A percentile compares a stretch with the other conserved stretches of the same genome.
Evolutionary conservation across 2,888 invertebrate genomes (phyloP).

Genomic region (Atherix ibis): DNA sequence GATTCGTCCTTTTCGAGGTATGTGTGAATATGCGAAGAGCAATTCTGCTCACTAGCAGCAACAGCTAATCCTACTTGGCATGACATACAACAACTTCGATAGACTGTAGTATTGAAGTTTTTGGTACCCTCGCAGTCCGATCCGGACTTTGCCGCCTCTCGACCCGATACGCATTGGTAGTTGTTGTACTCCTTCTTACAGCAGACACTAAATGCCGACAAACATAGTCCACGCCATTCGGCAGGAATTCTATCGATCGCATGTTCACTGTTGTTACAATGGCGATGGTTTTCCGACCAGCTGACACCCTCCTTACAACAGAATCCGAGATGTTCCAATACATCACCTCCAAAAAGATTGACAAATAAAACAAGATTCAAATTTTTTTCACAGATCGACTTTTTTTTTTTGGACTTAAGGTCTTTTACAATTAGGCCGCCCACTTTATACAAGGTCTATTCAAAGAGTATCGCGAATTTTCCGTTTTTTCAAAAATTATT

Average conservation of each 20-base stretch:
- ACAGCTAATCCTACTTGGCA: constrained; percentile 47
- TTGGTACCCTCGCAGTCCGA: constrained; percentile 18
- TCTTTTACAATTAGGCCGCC: too few relatives aligned
- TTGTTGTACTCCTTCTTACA: constrained; percentile 38
- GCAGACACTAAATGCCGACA: constrained; percentile 47
- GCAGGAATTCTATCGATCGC: constrained; percentile 38
- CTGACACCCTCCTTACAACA: constrained; percentile 39
- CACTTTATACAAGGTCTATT: too few relatives aligned
- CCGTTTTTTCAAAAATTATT: too few relatives aligned
- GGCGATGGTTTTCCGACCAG: constrained; percentile 35
- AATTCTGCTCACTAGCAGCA: constrained; percentile 36
- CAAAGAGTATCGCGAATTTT: too few relatives aligned
- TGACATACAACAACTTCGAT: constrained; percentile 44
- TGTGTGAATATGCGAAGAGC: constrained; percentile 36
- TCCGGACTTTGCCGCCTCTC: constrained; percentile 21
- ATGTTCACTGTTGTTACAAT: constrained; percentile 34
- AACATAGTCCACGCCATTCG: constrained; percentile 42
- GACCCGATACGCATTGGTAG: constrained; percentile 25
- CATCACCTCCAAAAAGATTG: too few relatives aligned
- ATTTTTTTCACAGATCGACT: too few relatives aligned
- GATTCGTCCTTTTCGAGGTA: constrained; percentile 36
- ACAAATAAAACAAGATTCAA: too few relatives aligned
- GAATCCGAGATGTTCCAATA: constrained; percentile 22
- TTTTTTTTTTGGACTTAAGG: too few relatives aligned
- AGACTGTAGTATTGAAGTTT: constrained; percentile 18